Evolutionary conservation across 2,888 invertebrate genomes (phyloP), one percentile per base, ranked within the genome.

Genomic region (Beris chalybata): DNA sequence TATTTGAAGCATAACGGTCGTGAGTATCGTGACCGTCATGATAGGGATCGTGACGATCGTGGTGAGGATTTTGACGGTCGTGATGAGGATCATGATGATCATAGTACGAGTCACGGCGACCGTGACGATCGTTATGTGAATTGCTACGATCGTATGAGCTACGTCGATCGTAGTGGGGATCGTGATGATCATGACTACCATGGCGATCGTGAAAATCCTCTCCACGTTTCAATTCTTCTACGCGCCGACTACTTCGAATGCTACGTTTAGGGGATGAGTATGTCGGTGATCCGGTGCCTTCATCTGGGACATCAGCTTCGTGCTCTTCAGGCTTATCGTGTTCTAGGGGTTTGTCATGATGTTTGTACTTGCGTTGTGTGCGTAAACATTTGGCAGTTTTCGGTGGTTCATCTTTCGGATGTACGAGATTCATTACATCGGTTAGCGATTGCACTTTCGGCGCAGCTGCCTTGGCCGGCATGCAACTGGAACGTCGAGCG

Each of bases 81-180:
- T 38, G 38, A 38, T 55, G 47, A 3, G 38, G 61, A 3, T 70
- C 70, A 3, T 67, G 64, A 66, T 66, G 65, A 31, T 73, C 72
- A 48, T 74, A 74, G 68, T 75, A 71, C 5, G 74, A 74, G 63
- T 73, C 74, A 58, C 70, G 73, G 63, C 74, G 71, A 64, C 73
- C 71, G 13, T 64, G 66, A 6, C 64, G 67, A 59, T 69, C 68
- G 38, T 38, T 38, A 7, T 38, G 38, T 9, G 38, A 38, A 38
- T 38, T 38, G 38, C 9, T 5, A 38, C 38, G 38, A 38, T 38
- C 38, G 9, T 38, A 9, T 9, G 38, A 38, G 9, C 38, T 38
- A 38, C 38, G 38, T 7, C 38, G 38, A 38, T 38, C 38, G 38
- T 38, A 7, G 9, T 38, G 9, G 38, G 38, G 38, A 5, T 38